A percentile compares a stretch with the other conserved stretches of the same genome.
Evolutionary conservation across 2,113 vertebrate species (phyloP).

Genomic region (Brachypodius melanocephalos): DNA sequence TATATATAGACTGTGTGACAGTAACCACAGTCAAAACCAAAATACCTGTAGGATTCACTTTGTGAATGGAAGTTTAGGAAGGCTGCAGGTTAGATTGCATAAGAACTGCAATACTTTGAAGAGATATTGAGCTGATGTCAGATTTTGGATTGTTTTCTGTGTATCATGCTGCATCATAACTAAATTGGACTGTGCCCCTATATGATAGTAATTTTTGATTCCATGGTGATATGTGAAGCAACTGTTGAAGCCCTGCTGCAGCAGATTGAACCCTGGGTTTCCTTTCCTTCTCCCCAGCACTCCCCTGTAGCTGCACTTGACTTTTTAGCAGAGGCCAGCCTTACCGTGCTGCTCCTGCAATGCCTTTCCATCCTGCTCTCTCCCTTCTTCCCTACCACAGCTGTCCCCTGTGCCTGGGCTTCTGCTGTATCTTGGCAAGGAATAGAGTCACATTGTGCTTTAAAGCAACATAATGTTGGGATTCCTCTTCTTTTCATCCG

Average conservation of each 20-base stretch:
- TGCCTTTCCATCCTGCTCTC: not conserved
- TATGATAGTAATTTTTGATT: not conserved
- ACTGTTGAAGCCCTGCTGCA: not conserved
- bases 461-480: slow-evolving; percentile 32
- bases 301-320: fast-evolving
- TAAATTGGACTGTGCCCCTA: not conserved
- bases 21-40: not conserved
- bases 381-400: not conserved
- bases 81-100: not conserved
- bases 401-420: not conserved
- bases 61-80: not conserved
- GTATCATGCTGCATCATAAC: not conserved
- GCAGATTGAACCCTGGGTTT: not conserved
- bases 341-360: not conserved
- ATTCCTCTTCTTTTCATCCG: slow-evolving; percentile 10
- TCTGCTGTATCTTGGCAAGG: not conserved
- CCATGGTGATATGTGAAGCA: not conserved
- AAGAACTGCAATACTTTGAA: not conserved
- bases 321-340: not conserved
- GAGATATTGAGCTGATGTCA: not conserved
- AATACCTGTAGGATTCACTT: not conserved
- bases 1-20: no score
- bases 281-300: not conserved
- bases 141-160: not conserved
- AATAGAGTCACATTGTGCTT: not conserved